phyloP scores from a whole-genome alignment of 2,113 vertebrate genomes.

The Coracopsis vasa region DNA sequence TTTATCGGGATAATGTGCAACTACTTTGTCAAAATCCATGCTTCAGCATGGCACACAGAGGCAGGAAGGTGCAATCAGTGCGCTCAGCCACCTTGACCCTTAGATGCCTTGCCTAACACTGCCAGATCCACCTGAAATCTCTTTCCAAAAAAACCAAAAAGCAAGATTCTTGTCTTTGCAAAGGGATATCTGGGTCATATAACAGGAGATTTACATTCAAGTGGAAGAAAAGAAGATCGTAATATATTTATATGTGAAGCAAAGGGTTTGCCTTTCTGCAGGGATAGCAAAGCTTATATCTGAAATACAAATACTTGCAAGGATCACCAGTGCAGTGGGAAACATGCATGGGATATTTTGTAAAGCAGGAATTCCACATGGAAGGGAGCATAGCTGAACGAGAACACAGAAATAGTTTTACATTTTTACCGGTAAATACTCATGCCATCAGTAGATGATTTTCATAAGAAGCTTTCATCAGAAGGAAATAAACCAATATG shows the following conservation, averaged over 20 bases:
- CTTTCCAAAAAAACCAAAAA: conserved; percentile 42
- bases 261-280: neutral
- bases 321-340: neutral
- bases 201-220: conserved; percentile 6
- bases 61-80: conserved; percentile 27
- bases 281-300: neutral
- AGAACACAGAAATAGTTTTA: neutral
- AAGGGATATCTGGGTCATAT: neutral
- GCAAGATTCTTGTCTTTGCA: conserved; percentile 28
- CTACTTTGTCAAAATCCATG: conserved; percentile 9
- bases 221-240: neutral
- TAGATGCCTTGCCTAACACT: neutral
- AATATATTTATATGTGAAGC: neutral
- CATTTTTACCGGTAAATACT: neutral
- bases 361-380: neutral
- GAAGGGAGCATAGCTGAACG: neutral
- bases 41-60: conserved; percentile 23
- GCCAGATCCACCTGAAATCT: conserved; percentile 46
- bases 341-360: neutral
- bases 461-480: neutral
- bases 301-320: neutral
- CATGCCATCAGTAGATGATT: neutral
- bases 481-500: neutral
- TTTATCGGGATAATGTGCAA: neutral
- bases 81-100: neutral